These are phyloP conservation scores for Turnix velox DNA, from an alignment of 2,113 vertebrate species.

Conservation along the genomic window DNA sequence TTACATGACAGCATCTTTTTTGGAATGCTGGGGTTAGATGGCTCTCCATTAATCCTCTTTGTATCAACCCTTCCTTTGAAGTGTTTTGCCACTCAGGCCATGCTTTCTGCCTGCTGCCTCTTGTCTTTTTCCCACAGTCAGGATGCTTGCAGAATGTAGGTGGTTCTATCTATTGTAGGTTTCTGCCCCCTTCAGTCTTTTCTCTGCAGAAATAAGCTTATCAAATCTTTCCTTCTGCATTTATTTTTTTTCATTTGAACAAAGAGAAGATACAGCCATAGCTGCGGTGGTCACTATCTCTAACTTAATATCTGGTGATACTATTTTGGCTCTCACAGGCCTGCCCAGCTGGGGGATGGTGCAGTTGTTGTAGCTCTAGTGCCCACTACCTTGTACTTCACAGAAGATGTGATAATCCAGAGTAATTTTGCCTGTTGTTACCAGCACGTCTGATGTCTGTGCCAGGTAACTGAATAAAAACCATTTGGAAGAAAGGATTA, in stretches of 20 bases:
- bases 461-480: background rate
- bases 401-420: background rate
- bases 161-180: background rate
- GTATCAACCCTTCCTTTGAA: background rate
- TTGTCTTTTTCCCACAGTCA: background rate
- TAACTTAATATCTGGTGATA: background rate
- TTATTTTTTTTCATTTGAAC: constrained; percentile 9
- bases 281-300: background rate
- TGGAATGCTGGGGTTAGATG: background rate
- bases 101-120: background rate
- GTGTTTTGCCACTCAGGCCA: background rate
- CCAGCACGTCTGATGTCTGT: background rate
- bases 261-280: background rate
- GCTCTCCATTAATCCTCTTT: background rate
- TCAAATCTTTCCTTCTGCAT: background rate
- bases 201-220: constrained; percentile 30
- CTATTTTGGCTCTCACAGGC: background rate
- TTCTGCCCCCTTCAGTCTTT: background rate
- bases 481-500: background rate
- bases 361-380: background rate
- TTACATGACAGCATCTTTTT: background rate
- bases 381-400: background rate
- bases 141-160: background rate
- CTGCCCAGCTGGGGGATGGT: background rate
- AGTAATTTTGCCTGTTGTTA: background rate